These are phyloP conservation scores for Montifringilla adamsi DNA, from an alignment of 2,113 vertebrate species.

Conservation along the genomic window DNA sequence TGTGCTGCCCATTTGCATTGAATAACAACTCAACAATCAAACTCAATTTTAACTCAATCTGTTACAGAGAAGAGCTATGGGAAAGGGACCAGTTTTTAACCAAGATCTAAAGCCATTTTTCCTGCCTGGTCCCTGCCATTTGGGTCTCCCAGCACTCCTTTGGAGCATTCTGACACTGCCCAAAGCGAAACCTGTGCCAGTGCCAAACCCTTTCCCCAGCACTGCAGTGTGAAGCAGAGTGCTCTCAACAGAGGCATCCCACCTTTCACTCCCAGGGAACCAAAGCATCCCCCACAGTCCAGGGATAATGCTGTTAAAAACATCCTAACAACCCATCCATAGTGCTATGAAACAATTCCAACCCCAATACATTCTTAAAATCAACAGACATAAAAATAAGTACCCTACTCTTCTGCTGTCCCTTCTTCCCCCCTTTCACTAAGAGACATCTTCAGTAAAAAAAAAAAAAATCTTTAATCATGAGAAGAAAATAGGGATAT, in stretches of 20 bases:
- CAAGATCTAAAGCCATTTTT: neutral
- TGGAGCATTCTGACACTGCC: neutral
- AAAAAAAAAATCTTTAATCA: neutral
- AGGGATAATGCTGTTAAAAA: neutral
- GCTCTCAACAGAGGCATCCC: accelerated
- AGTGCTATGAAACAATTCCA: neutral
- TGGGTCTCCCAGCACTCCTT: neutral
- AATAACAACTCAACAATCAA: neutral
- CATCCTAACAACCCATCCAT: neutral
- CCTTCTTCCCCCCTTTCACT: neutral
- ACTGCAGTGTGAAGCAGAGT: accelerated
- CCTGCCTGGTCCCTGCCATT: neutral
- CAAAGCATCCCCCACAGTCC: accelerated
- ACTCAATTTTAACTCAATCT: no score
- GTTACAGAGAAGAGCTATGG: neutral
- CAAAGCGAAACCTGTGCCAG: neutral
- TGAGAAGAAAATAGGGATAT: neutral
- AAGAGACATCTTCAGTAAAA: neutral
- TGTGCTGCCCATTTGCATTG: neutral
- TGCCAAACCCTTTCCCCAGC: neutral
- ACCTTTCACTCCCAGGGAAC: neutral
- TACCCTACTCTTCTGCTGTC: neutral
- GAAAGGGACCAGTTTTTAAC: neutral
- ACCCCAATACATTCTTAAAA: neutral
- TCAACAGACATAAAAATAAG: accelerated